Percentiles rank a stretch among this genome's conserved stretches.
Conservation (phyloP, 1,140 invertebrate genomes). For the Colletes latitarsis region DNA sequence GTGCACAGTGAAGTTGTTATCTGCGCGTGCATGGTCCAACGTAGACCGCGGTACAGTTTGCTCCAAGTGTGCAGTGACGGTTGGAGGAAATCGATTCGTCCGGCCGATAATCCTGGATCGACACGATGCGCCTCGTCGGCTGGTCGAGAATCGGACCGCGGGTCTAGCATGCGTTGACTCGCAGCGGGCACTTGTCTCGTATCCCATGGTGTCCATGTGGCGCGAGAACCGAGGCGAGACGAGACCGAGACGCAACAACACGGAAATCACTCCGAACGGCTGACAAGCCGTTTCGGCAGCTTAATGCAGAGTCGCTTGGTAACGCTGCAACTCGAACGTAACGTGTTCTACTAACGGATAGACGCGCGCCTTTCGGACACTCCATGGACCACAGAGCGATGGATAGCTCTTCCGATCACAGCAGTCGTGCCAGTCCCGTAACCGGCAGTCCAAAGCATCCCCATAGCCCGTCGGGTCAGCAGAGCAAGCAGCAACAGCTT, state of each 20-base stretch:
- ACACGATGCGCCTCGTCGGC: slow-evolving; percentile 33
- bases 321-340: too few species aligned
- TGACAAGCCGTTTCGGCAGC: too few species aligned
- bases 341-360: slow-evolving; percentile 15
- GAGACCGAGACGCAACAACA: not conserved
- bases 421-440: slow-evolving; percentile 79
- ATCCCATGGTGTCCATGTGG: slow-evolving; percentile 47
- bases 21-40: slow-evolving; percentile 36
- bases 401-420: slow-evolving; percentile 85
- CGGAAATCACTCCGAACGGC: too few species aligned
- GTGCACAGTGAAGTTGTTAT: slow-evolving; percentile 61
- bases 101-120: slow-evolving; percentile 17
- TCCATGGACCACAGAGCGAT: slow-evolving; percentile 80
- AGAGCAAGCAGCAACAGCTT: slow-evolving; percentile 77
- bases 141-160: slow-evolving; percentile 9
- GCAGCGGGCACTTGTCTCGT: not conserved
- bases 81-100: not conserved
- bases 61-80: slow-evolving; percentile 64
- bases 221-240: not conserved
- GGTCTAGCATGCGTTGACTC: slow-evolving; percentile 36
- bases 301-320: too few species aligned
- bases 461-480: slow-evolving; percentile 72
- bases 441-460: slow-evolving; percentile 76
- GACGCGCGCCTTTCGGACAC: slow-evolving; percentile 54
- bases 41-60: slow-evolving; percentile 21